These are phyloP conservation scores for Stenichneumon culpator DNA, from an alignment of 2,888 invertebrate genomes.

Conservation along the genomic window DNA sequence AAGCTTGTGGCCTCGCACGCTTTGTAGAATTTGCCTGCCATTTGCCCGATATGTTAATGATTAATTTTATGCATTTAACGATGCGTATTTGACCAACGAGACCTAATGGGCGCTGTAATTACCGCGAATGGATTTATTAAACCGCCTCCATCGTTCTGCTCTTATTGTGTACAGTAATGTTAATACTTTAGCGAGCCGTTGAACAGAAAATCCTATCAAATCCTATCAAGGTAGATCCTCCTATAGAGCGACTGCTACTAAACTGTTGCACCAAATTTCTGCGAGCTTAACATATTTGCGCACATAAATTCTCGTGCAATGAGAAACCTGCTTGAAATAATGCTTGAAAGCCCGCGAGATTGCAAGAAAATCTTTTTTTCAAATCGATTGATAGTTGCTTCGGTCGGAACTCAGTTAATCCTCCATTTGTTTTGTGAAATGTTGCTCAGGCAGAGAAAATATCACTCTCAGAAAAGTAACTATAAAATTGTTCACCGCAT, in stretches of 20 bases:
- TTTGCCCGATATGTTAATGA: constrained; percentile 40
- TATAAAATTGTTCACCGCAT: not conserved
- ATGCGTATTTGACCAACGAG: constrained; percentile 51
- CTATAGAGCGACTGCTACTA: constrained; percentile 17
- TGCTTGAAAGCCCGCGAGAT: not conserved
- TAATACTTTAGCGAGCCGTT: constrained; percentile 11
- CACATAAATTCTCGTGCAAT: constrained; percentile 47
- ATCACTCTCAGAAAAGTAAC: not conserved
- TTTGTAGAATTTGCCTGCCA: constrained; percentile 34
- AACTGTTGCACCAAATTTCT: constrained; percentile 26
- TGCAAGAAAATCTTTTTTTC: too few relatives aligned
- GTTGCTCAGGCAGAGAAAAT: too few relatives aligned
- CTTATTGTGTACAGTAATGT: constrained; percentile 6
- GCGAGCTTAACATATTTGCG: constrained; percentile 37
- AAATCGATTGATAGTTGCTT: too few relatives aligned
- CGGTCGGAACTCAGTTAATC: too few relatives aligned
- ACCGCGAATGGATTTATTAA: constrained; percentile 60
- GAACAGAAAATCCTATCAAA: constrained; percentile 18
- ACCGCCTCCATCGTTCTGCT: constrained; percentile 7
- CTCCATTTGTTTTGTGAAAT: too few relatives aligned
- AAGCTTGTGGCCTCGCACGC: constrained; percentile 2
- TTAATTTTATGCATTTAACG: constrained; percentile 58
- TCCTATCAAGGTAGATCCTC: not conserved
- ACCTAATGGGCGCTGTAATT: constrained; percentile 59
- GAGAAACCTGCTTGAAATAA: constrained; percentile 19